phyloP scores from a whole-genome alignment of 1,140 invertebrate genomes.

The Palaemon carinicauda region DNA sequence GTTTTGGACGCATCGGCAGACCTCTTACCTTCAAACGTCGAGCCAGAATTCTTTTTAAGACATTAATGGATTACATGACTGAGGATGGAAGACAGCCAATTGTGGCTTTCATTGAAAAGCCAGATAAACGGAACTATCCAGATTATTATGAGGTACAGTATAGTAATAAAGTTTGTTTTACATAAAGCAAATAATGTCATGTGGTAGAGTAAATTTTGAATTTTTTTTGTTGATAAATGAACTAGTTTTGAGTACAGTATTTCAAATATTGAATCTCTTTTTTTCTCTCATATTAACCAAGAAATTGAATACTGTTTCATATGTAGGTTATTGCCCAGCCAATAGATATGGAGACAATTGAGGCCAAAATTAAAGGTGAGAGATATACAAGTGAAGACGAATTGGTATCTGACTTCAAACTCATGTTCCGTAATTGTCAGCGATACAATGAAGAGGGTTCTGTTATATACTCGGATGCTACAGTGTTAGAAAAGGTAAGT shows the following conservation, averaged over 20 bases:
- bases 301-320: neutral
- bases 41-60: constrained; percentile 59
- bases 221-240: no score
- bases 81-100: constrained; percentile 59
- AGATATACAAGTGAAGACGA: constrained; percentile 39
- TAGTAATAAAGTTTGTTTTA: no score
- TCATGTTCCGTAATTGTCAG: constrained; percentile 48
- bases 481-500: constrained; percentile 27
- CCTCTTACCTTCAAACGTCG: constrained; percentile 53
- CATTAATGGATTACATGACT: constrained; percentile 59
- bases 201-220: no score
- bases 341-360: constrained; percentile 52
- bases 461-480: constrained; percentile 36
- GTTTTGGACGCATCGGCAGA: neutral
- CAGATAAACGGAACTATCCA: constrained; percentile 50
- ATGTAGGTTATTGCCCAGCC: constrained; percentile 46
- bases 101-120: constrained; percentile 60
- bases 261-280: neutral
- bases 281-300: neutral
- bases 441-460: constrained; percentile 43
- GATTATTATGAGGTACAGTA: constrained; percentile 56
- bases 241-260: no score
- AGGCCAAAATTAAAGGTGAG: constrained; percentile 48
- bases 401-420: constrained; percentile 32
- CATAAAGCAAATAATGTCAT: no score